A percentile compares a stretch with the other conserved stretches of the same genome.
Evolutionary conservation across 2,113 vertebrate species (phyloP).

Genomic region (Pelecanus crispus): DNA sequence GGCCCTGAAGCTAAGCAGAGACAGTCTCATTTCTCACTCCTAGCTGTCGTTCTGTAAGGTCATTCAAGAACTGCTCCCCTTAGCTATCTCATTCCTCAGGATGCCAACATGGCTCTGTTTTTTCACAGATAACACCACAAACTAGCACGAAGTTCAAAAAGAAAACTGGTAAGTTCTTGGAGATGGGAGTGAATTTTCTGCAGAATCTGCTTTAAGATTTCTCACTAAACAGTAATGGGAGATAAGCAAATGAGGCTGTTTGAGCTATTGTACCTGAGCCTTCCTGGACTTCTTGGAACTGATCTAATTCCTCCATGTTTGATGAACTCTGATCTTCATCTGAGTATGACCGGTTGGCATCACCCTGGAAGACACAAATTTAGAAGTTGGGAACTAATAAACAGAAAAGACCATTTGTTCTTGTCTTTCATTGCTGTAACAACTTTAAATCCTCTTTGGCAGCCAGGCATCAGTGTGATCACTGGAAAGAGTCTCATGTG

Average conservation of each 20-base stretch:
- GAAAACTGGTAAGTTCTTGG: neutral
- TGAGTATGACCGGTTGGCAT: constrained; percentile 91
- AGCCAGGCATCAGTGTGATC: neutral
- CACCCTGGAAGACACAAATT: constrained; percentile 76
- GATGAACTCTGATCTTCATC: constrained; percentile 91
- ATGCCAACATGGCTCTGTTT: neutral
- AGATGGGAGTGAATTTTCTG: neutral
- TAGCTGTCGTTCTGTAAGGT: neutral
- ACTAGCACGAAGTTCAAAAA: neutral
- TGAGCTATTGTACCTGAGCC: constrained; percentile 73
- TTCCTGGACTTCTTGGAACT: constrained; percentile 82
- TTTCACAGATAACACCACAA: neutral
- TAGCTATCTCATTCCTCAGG: neutral
- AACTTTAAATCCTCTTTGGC: neutral
- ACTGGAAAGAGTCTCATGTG: neutral
- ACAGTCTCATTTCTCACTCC: neutral
- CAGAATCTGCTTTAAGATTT: neutral
- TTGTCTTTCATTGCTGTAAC: neutral
- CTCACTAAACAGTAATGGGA: neutral
- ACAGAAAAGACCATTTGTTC: neutral
- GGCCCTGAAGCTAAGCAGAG: neutral
- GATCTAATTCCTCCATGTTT: constrained; percentile 87
- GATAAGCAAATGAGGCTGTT: neutral
- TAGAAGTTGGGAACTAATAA: neutral
- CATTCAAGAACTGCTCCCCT: neutral